phyloP scores from a whole-genome alignment of 1,140 invertebrate species.

The Calephelis nemesis region DNA sequence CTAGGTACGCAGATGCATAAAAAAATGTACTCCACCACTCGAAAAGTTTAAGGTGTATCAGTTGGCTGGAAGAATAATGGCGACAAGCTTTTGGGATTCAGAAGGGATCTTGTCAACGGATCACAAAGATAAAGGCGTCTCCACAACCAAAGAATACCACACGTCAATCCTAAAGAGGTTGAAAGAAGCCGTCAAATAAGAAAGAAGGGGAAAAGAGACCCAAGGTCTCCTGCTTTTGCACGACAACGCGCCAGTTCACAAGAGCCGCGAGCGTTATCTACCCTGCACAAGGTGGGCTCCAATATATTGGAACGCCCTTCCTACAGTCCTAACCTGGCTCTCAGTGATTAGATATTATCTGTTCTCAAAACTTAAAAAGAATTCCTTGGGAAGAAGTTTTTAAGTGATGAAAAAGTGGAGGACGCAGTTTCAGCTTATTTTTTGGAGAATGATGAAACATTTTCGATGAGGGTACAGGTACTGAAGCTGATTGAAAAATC shows the following conservation, averaged over 20 bases:
- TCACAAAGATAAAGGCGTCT: conserved; percentile 27
- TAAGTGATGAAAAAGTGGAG: conserved; percentile 37
- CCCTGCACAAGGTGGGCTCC: not conserved
- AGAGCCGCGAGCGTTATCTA: not conserved
- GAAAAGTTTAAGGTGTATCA: conserved; percentile 37
- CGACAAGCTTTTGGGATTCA: conserved; percentile 24
- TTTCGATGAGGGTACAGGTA: too few relatives aligned
- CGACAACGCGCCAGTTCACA: conserved; percentile 1
- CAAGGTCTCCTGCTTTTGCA: not conserved
- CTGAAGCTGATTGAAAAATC: too few relatives aligned
- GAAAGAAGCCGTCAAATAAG: conserved; percentile 21
- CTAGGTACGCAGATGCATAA: too few relatives aligned
- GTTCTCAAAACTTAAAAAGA: conserved; percentile 55
- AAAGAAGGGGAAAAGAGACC: not conserved
- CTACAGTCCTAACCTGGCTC: conserved; percentile 63
- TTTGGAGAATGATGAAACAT: too few relatives aligned
- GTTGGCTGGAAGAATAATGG: conserved; percentile 33
- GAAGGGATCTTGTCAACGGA: conserved; percentile 28
- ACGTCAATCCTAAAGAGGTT: conserved; percentile 20
- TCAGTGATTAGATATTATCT: conserved; percentile 58
- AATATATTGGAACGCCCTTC: conserved; percentile 46
- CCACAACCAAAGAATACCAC: conserved; percentile 28
- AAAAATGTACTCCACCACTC: conserved; percentile 22
- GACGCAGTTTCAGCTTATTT: not conserved
- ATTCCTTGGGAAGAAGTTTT: conserved; percentile 46